phyloP scores from a whole-genome alignment of 2,888 invertebrate genomes.

The Argynnis bischoffii region DNA sequence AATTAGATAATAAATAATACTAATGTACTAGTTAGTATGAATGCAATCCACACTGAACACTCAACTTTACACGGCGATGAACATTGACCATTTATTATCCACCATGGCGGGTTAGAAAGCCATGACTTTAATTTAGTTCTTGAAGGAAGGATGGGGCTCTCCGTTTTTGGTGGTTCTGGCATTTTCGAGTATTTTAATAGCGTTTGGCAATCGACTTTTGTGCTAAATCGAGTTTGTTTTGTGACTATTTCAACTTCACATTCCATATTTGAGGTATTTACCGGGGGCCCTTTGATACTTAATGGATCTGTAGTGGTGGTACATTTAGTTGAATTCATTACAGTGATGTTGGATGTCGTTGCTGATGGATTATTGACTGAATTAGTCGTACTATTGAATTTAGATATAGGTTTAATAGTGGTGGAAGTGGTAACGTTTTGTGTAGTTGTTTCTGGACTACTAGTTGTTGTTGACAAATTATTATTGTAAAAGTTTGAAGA shows the following conservation, averaged over 20 bases:
- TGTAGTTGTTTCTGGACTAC: slow-evolving; percentile 2
- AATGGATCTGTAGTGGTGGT: slow-evolving; percentile 59
- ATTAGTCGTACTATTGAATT: slow-evolving; percentile 7
- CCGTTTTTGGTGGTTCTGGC: slow-evolving; percentile 56
- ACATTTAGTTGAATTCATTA: slow-evolving; percentile 48
- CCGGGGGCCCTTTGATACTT: slow-evolving; percentile 54
- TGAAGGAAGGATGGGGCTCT: slow-evolving; percentile 53
- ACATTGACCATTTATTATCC: slow-evolving; percentile 69
- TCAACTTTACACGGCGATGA: slow-evolving; percentile 58
- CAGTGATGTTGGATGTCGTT: slow-evolving; percentile 24
- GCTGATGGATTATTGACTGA: neutral
- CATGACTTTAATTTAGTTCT: slow-evolving; percentile 61
- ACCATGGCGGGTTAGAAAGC: slow-evolving; percentile 72
- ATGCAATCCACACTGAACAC: neutral
- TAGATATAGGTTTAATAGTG: slow-evolving; percentile 14
- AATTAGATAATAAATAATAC: no score
- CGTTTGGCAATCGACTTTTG: slow-evolving; percentile 60
- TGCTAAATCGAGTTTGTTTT: slow-evolving; percentile 50
- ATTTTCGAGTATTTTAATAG: slow-evolving; percentile 63
- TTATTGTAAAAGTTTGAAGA: neutral
- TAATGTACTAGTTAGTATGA: neutral
- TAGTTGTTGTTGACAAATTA: neutral
- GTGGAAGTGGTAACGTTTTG: slow-evolving; percentile 2
- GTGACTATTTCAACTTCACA: slow-evolving; percentile 67
- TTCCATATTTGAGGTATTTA: slow-evolving; percentile 54